Conservation (phyloP, 2,113 vertebrate genomes). For the Sinocyclocheilus rhinocerous region DNA sequence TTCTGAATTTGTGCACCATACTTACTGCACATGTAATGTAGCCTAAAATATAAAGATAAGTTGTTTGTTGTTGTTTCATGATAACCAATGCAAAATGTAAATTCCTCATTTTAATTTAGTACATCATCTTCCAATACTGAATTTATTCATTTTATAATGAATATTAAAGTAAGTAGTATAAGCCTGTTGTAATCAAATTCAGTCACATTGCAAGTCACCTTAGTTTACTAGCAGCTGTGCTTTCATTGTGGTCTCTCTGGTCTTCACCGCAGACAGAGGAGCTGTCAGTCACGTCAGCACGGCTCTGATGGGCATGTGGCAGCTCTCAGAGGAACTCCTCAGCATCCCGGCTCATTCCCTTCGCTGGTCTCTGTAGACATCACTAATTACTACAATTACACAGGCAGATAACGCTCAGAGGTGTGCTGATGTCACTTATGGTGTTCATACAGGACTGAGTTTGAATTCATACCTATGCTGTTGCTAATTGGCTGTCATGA, state of each 20-base stretch:
- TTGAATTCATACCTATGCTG: not conserved
- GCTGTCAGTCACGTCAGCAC: conserved; percentile 33
- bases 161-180: not conserved
- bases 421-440: conserved; percentile 36
- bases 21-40: too few relatives aligned
- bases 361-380: conserved; percentile 63
- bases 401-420: conserved; percentile 64
- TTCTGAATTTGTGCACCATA: too few relatives aligned
- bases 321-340: conserved; percentile 47
- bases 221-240: not conserved
- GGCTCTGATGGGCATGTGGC: conserved; percentile 29
- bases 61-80: too few relatives aligned
- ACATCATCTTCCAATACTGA: too few relatives aligned
- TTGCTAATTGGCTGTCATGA: not conserved
- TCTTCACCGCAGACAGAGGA: not conserved
- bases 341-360: not conserved
- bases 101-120: too few relatives aligned
- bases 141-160: too few relatives aligned
- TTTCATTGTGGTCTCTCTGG: not conserved
- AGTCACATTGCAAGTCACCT: not conserved
- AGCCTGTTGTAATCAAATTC: not conserved
- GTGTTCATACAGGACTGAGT: conserved; percentile 16
- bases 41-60: too few relatives aligned
- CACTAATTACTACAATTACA: conserved; percentile 76
- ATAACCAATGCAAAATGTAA: too few relatives aligned